These are phyloP conservation scores for Crenichthys baileyi DNA, from an alignment of 2,797 vertebrate species.

Conservation along the genomic window DNA sequence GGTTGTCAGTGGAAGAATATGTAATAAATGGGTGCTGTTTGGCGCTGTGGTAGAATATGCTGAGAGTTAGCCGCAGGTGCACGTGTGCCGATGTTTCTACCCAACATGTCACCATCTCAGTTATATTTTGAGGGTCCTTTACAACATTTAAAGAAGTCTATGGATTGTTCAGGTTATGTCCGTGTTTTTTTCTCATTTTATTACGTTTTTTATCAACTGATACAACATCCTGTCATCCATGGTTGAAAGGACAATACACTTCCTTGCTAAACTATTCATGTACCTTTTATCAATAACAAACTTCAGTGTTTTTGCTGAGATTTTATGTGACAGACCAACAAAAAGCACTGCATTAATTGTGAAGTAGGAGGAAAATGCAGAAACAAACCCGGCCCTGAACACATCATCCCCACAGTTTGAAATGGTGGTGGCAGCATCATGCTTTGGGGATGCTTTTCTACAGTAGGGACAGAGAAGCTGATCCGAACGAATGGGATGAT, in stretches of 20 bases:
- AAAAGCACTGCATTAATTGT: not conserved
- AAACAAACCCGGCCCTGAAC: not conserved
- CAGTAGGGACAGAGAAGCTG: too few species aligned
- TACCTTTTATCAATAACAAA: too few species aligned
- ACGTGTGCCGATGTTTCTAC: not conserved
- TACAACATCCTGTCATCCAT: not conserved
- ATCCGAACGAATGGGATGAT: too few species aligned
- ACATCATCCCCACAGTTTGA: not conserved
- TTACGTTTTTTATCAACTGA: not conserved
- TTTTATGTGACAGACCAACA: not conserved
- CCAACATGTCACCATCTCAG: not conserved
- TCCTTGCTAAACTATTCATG: not conserved
- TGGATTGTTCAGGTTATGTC: not conserved
- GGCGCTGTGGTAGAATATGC: slow-evolving; percentile 18
- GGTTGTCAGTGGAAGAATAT: slow-evolving; percentile 26
- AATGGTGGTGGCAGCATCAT: not conserved
- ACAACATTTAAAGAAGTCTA: not conserved
- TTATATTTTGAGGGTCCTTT: not conserved
- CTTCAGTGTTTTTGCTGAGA: not conserved
- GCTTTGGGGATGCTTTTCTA: not conserved
- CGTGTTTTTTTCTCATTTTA: not conserved
- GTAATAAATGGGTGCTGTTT: slow-evolving; percentile 7
- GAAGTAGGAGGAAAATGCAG: not conserved
- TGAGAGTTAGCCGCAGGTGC: slow-evolving; percentile 38
- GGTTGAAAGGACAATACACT: not conserved